Evolutionary conservation across 2,888 invertebrate genomes (phyloP).

Genomic region (Volucella zonaria): DNA sequence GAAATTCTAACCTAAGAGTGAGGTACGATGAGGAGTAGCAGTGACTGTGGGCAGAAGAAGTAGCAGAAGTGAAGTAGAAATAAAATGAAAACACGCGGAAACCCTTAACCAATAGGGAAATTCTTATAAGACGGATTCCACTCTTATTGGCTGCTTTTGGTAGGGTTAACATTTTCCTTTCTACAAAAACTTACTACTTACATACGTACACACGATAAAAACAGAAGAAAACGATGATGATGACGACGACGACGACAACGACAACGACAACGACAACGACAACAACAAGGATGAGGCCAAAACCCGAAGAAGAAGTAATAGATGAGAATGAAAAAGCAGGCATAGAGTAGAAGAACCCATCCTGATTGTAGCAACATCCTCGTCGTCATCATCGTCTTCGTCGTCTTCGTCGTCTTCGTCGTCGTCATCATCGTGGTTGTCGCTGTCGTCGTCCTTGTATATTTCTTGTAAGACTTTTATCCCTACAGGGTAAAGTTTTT

Average conservation of each 20-base stretch:
- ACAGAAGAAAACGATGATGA: conserved; percentile 8
- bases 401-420: background rate
- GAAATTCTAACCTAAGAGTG: conserved; percentile 4
- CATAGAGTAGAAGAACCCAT: background rate
- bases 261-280: background rate
- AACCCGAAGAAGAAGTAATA: too few species aligned
- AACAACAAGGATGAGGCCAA: too few species aligned
- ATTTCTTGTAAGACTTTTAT: conserved; percentile 32
- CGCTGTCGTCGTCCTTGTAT: conserved; percentile 26
- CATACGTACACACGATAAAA: conserved; percentile 18
- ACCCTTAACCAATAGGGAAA: conserved; percentile 71
- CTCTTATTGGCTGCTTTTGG: conserved; percentile 67
- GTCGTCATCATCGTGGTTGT: conserved; percentile 2
- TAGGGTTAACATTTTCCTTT: conserved; percentile 61
- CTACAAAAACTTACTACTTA: conserved; percentile 52
- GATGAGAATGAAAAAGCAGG: conserved; percentile 10
- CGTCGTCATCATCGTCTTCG: background rate
- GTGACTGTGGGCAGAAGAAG: conserved; percentile 16
- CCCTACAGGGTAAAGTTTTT: conserved; percentile 13
- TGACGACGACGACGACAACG: background rate
- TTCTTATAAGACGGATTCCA: conserved; percentile 70
- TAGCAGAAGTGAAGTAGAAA: conserved; percentile 46
- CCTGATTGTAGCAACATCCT: background rate
- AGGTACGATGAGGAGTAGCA: conserved; percentile 9
- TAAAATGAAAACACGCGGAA: conserved; percentile 70